Percentiles rank a stretch among this genome's conserved stretches.
Conservation (phyloP, 1,140 invertebrate species). For the Drosophila equinoxialis region DNA sequence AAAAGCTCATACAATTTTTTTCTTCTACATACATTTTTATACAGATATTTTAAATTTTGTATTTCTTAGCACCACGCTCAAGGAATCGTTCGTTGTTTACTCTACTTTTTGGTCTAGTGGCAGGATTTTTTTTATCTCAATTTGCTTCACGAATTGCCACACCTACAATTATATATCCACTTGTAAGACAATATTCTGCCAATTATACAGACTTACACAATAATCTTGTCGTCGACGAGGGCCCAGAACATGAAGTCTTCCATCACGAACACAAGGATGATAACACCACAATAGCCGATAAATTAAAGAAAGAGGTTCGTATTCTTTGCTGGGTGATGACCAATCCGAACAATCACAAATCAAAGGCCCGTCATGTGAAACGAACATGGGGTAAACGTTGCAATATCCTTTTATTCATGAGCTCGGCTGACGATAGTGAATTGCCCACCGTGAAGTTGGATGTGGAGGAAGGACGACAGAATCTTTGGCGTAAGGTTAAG, state of each 20-base stretch:
- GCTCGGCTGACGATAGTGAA: constrained; percentile 87
- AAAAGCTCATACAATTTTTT: too few species aligned
- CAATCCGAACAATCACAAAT: constrained; percentile 41
- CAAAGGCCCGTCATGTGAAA: constrained; percentile 85
- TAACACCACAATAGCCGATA: constrained; percentile 40
- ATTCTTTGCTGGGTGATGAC: constrained; percentile 53
- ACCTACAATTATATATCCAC: constrained; percentile 25
- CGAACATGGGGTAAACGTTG: constrained; percentile 98
- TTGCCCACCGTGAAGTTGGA: constrained; percentile 88
- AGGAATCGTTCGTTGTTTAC: constrained; percentile 37
- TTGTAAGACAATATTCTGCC: constrained; percentile 10
- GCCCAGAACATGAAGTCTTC: constrained; percentile 1
- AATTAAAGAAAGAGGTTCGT: constrained; percentile 44
- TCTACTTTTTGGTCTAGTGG: constrained; percentile 39
- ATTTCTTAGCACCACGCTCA: constrained; percentile 29
- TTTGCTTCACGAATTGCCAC: constrained; percentile 17
- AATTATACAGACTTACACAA: neutral
- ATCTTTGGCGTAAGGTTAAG: constrained; percentile 97
- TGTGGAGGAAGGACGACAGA: constrained; percentile 92
- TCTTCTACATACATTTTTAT: too few species aligned
- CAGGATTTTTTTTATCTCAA: constrained; percentile 37
- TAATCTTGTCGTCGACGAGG: neutral
- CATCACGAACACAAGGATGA: constrained; percentile 37
- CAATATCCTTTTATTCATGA: constrained; percentile 95
- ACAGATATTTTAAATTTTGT: neutral